A percentile compares a stretch with the other conserved stretches of the same genome.
phyloP scores from a whole-genome alignment of 1,140 invertebrate species.

The Hestina assimilis region DNA sequence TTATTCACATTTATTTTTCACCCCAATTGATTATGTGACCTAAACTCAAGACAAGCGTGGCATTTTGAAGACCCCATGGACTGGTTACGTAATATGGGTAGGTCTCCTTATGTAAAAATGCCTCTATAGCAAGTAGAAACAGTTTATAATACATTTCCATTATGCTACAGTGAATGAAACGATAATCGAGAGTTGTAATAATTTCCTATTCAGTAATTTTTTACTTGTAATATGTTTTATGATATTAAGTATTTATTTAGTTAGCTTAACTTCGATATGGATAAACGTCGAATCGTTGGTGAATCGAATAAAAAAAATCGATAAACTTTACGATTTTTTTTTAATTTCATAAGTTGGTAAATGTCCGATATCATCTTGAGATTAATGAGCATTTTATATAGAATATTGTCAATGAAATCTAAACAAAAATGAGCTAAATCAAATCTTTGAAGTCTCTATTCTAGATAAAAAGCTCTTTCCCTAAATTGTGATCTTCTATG shows the following conservation, averaged over 20 bases:
- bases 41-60: no score
- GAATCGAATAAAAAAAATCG: background rate
- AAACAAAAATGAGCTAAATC: background rate
- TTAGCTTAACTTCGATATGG: slow-evolving; percentile 41
- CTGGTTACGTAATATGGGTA: no score
- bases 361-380: slow-evolving; percentile 21
- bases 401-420: slow-evolving; percentile 5
- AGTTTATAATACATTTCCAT: slow-evolving; percentile 51
- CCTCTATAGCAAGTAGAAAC: slow-evolving; percentile 14
- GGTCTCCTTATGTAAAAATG: slow-evolving; percentile 27
- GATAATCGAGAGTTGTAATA: slow-evolving; percentile 41
- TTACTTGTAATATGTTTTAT: slow-evolving; percentile 66
- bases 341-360: slow-evolving; percentile 15
- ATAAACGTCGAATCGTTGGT: slow-evolving; percentile 11
- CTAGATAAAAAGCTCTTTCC: slow-evolving; percentile 18
- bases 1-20: no score
- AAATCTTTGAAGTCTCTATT: background rate
- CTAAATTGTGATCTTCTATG: slow-evolving; percentile 57
- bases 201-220: slow-evolving; percentile 56
- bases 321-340: background rate
- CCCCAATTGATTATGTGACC: no score
- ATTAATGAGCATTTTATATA: slow-evolving; percentile 24
- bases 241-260: slow-evolving; percentile 77
- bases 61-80: no score
- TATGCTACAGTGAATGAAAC: slow-evolving; percentile 35